Base-by-base conservation (phyloP, 2,113 vertebrate genomes). In the Coryphaenoides rupestris region DNA sequence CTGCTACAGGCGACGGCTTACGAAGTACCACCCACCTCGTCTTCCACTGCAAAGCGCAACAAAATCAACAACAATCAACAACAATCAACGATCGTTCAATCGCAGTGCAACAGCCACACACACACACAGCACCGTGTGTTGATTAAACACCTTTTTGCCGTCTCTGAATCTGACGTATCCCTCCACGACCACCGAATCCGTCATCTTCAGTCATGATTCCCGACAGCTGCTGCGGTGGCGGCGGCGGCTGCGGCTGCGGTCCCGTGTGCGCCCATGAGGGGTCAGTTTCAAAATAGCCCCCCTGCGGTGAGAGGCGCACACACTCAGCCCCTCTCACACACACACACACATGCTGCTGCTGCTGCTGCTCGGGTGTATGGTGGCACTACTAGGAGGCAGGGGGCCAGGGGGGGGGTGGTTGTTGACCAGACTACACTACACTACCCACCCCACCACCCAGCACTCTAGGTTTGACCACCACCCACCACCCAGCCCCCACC, bases 161-260 rank as follows among this genome's bases (percentile, higher is more conserved):
- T 98, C 95, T 88, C 94, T 86, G 87, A 96, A 90, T 92, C 92
- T 95, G 89, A 92, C 94, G 80, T 95, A 93, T 91, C 96, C 96
- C 90, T 97, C 95, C 93, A 94, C 95, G 90, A 95, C 92, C 90
- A 93, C 93, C 83, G 94, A 93, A 91, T 98, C 95, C 91, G 95
- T 96, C 96, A 98, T 98, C 93, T 98, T 97, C 93, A 89, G 91
- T 93, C 95, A 98, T 98, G 93, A 89, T 94, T 93, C 91, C 92
- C 86, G 88, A 93, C 94, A 92, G 94, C 94, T 94, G 93, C 91
- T 74, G 80, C n/a, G 78, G 85, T 88, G 82, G 85, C 83, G 65
- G 66, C 40, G 5, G 40, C 40, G 5, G 40, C 40, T 45, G 47
- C 47, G 5, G 47, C 13, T 13, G 47, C 47, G 23, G 70, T 70